phyloP scores from a whole-genome alignment of 2,113 vertebrate species.

The Melanocharis versteri region DNA sequence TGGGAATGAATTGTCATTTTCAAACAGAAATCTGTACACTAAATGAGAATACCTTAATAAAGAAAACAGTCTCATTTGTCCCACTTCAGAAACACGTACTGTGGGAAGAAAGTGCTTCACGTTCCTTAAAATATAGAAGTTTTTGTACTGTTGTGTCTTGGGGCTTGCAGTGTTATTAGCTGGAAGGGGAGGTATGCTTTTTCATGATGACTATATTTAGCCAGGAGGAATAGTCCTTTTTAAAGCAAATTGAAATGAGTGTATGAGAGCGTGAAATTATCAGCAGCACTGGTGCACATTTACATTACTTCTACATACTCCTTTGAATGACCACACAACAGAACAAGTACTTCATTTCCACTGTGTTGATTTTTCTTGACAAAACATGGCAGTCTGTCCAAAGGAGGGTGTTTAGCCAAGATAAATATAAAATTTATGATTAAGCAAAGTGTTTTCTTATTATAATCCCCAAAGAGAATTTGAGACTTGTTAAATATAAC shows the following conservation, averaged over 20 bases:
- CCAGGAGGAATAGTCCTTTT: slow-evolving; percentile 60
- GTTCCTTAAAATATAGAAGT: not conserved
- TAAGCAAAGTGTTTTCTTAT: slow-evolving; percentile 63
- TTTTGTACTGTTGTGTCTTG: slow-evolving; percentile 12
- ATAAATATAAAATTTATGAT: slow-evolving; percentile 72
- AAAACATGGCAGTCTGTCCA: slow-evolving; percentile 63
- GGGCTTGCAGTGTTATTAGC: slow-evolving; percentile 27
- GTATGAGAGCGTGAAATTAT: slow-evolving; percentile 60
- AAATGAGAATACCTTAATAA: not conserved
- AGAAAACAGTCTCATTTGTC: not conserved
- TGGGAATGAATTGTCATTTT: not conserved
- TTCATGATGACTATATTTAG: slow-evolving; percentile 57
- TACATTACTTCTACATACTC: slow-evolving; percentile 57
- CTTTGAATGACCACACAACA: slow-evolving; percentile 61
- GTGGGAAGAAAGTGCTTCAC: not conserved
- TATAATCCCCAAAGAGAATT: slow-evolving; percentile 62
- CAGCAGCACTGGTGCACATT: slow-evolving; percentile 14
- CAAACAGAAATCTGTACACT: not conserved
- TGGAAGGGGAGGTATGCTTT: slow-evolving; percentile 27
- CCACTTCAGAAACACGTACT: not conserved
- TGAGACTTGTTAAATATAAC: slow-evolving; percentile 64
- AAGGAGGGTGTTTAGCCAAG: slow-evolving; percentile 62
- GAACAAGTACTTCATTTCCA: slow-evolving; percentile 58
- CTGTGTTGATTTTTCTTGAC: slow-evolving; percentile 67
- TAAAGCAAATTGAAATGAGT: slow-evolving; percentile 60